phyloP scores from a whole-genome alignment of 2,113 vertebrate species.

The Gyps fulvus region DNA sequence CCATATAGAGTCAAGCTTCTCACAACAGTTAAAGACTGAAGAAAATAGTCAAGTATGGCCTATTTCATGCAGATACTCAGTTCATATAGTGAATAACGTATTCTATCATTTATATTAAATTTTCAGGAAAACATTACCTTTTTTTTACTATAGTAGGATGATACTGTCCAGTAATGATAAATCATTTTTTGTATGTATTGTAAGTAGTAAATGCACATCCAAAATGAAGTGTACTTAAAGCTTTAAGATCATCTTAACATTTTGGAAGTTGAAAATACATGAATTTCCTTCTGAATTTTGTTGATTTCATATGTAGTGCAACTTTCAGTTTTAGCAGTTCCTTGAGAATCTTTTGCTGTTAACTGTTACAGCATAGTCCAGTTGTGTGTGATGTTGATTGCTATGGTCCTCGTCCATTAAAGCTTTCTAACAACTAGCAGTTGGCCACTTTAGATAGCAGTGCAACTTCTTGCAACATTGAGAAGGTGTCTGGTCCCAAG shows the following conservation, averaged over 20 bases:
- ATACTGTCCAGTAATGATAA: not conserved
- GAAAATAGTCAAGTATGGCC: not conserved
- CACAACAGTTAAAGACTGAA: not conserved
- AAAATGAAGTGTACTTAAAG: not conserved
- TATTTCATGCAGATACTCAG: not conserved
- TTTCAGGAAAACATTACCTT: not conserved
- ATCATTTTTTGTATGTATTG: not conserved
- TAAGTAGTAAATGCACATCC: not conserved
- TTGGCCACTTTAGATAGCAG: not conserved
- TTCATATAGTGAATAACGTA: not conserved
- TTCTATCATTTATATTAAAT: not conserved
- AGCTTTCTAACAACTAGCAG: not conserved
- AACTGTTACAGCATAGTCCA: not conserved
- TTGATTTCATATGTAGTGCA: not conserved
- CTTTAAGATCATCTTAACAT: not conserved
- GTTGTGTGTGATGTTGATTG: not conserved
- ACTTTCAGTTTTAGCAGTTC: not conserved
- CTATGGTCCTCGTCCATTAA: not conserved
- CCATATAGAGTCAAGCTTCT: slow-evolving; percentile 12
- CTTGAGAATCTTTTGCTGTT: not conserved
- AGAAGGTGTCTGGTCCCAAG: not conserved
- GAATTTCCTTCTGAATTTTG: not conserved
- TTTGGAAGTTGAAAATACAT: not conserved
- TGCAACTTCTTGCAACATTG: not conserved
- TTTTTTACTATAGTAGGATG: not conserved